A percentile compares a stretch with the other conserved stretches of the same genome.
phyloP scores from a whole-genome alignment of 2,113 vertebrate species.

The Thermophis baileyi region DNA sequence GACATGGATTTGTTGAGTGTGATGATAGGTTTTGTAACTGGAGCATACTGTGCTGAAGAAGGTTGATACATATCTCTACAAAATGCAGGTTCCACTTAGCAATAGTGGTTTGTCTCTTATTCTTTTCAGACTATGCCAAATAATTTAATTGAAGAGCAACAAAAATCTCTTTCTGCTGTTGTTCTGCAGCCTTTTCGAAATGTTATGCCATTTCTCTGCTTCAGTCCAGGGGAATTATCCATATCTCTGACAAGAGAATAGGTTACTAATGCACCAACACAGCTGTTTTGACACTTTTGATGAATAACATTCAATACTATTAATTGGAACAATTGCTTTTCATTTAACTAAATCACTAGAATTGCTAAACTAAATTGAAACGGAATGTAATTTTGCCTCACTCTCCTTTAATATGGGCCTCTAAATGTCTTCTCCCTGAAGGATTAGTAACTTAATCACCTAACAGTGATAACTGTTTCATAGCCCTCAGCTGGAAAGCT shows the following conservation, averaged over 20 bases:
- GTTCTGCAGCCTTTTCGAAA: constrained; percentile 26
- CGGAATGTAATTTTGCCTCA: constrained; percentile 79
- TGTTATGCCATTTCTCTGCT: constrained; percentile 47
- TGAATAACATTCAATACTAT: constrained; percentile 91
- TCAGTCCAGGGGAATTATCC: constrained; percentile 71
- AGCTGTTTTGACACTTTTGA: constrained; percentile 85
- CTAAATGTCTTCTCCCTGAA: constrained; percentile 84
- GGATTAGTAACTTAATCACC: constrained; percentile 86
- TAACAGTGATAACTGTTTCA: constrained; percentile 82
- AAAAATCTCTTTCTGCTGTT: neutral
- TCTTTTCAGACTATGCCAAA: neutral
- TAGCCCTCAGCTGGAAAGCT: constrained; percentile 77
- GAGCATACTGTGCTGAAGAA: neutral
- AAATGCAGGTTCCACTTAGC: neutral
- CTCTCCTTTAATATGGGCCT: constrained; percentile 77
- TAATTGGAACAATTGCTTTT: constrained; percentile 92
- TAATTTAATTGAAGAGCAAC: constrained; percentile 11
- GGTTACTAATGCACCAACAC: constrained; percentile 80
- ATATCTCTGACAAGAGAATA: constrained; percentile 78
- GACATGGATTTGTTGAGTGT: neutral
- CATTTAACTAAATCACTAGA: constrained; percentile 86
- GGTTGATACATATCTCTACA: fast-evolving
- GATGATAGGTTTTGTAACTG: neutral
- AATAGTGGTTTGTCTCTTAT: fast-evolving
- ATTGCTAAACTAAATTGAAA: constrained; percentile 84